A percentile compares a stretch with the other conserved stretches of the same genome.
phyloP scores from a whole-genome alignment of 2,797 vertebrate species.

The Rhynchotus rufescens region DNA sequence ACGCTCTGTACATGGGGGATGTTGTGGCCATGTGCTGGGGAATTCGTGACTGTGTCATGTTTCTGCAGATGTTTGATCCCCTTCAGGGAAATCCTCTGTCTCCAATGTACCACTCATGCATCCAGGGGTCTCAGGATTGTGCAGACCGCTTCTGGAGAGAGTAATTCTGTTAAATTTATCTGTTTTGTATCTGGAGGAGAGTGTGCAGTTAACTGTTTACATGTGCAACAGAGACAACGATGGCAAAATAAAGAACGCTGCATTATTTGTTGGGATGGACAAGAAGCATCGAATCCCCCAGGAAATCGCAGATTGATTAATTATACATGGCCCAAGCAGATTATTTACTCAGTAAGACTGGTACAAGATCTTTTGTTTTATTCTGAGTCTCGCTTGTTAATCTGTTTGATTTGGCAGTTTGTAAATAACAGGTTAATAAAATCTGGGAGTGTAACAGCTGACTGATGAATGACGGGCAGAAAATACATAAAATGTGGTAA shows the following conservation, averaged over 20 bases:
- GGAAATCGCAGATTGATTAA: constrained; percentile 68
- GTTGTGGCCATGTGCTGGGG: background rate
- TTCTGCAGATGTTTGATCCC: background rate
- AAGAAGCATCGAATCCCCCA: background rate
- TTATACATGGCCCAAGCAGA: constrained; percentile 56
- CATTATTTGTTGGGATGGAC: constrained; percentile 17
- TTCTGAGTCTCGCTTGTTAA: constrained; percentile 51
- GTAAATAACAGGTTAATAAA: constrained; percentile 71
- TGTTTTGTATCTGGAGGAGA: background rate
- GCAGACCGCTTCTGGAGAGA: background rate
- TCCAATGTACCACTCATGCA: background rate
- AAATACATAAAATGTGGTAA: background rate
- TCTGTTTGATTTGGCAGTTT: constrained; percentile 59
- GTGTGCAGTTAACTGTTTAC: background rate
- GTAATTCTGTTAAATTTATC: background rate
- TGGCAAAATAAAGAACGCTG: background rate
- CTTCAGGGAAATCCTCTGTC: background rate
- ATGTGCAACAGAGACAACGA: background rate
- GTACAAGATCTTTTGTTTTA: constrained; percentile 50
- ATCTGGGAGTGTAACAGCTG: constrained; percentile 58
- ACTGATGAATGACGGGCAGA: constrained; percentile 20
- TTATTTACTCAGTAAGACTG: constrained; percentile 68
- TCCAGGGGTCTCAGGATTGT: background rate
- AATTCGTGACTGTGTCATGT: rapidly evolving
- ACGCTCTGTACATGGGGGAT: background rate